These are phyloP conservation scores for Rhipidura dahli DNA, from an alignment of 2,113 vertebrate species.

Conservation along the genomic window DNA sequence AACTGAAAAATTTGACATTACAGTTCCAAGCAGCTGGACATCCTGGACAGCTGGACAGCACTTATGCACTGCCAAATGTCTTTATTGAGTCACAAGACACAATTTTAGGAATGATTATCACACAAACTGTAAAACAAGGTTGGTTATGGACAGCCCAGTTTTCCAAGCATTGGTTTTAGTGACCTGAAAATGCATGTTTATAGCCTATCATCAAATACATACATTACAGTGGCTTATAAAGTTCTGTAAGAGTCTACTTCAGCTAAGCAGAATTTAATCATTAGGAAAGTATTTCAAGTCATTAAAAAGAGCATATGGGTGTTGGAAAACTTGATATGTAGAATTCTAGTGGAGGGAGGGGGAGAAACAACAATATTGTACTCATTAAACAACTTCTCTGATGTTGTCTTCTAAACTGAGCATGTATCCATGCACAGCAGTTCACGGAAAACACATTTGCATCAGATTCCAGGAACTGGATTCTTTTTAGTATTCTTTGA, in stretches of 20 bases:
- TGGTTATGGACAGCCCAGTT: background rate
- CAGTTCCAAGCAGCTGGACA: background rate
- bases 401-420: slow-evolving; percentile 1
- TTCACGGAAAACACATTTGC: slow-evolving; percentile 46
- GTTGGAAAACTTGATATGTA: slow-evolving; percentile 49
- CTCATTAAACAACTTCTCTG: slow-evolving; percentile 37
- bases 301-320: slow-evolving; percentile 28
- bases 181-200: background rate
- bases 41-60: background rate
- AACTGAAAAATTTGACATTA: background rate
- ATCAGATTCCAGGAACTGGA: slow-evolving; percentile 37
- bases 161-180: background rate
- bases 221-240: background rate
- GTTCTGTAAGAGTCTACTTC: background rate
- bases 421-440: background rate
- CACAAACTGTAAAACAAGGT: background rate
- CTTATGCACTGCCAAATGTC: background rate
- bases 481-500: slow-evolving; percentile 55
- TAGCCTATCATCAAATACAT: background rate
- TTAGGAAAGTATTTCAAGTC: slow-evolving; percentile 53
- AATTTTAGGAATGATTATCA: background rate
- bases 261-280: slow-evolving; percentile 35
- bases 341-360: background rate
- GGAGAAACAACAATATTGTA: slow-evolving; percentile 49
- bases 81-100: background rate